Conservation (phyloP, 2,888 invertebrate genomes). For the Sphaeridia pumilis region DNA sequence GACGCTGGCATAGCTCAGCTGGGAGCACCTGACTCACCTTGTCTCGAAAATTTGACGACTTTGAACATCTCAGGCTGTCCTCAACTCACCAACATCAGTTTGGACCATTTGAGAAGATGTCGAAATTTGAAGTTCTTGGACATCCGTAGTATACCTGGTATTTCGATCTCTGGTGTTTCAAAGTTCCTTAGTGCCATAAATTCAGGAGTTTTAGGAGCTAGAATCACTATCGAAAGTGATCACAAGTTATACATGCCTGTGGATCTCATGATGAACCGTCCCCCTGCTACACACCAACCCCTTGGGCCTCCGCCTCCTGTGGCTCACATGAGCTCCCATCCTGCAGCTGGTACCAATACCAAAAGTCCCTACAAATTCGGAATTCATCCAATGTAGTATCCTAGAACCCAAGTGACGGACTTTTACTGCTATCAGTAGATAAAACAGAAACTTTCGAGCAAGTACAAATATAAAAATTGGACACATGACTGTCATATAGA, state of each 20-base stretch:
- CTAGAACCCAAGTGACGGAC: too few relatives aligned
- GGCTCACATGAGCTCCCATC: too few relatives aligned
- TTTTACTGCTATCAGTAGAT: too few relatives aligned
- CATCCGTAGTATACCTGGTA: constrained; percentile 31
- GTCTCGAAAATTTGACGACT: constrained; percentile 52
- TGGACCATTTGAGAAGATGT: constrained; percentile 52
- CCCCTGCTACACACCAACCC: too few relatives aligned
- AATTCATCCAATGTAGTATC: too few relatives aligned
- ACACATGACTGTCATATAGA: too few relatives aligned
- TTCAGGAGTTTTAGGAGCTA: constrained; percentile 6
- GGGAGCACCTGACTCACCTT: constrained; percentile 57
- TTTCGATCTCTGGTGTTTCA: constrained; percentile 23
- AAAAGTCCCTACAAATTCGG: too few relatives aligned
- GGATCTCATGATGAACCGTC: constrained; percentile 4
- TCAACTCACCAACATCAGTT: constrained; percentile 64
- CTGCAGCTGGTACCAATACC: too few relatives aligned
- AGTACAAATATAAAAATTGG: too few relatives aligned
- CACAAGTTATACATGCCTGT: constrained; percentile 8
- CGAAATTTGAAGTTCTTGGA: constrained; percentile 42
- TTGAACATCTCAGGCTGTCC: constrained; percentile 72
- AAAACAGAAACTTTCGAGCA: too few relatives aligned
- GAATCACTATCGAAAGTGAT: constrained; percentile 24
- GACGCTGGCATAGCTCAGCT: constrained; percentile 83
- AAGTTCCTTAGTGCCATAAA: constrained; percentile 27
- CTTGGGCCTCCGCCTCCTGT: too few relatives aligned